A percentile compares a stretch with the other conserved stretches of the same genome.
These are phyloP conservation scores for Gallinago paraguaiae DNA, from an alignment of 2,113 vertebrate genomes.

Conservation along the genomic window DNA sequence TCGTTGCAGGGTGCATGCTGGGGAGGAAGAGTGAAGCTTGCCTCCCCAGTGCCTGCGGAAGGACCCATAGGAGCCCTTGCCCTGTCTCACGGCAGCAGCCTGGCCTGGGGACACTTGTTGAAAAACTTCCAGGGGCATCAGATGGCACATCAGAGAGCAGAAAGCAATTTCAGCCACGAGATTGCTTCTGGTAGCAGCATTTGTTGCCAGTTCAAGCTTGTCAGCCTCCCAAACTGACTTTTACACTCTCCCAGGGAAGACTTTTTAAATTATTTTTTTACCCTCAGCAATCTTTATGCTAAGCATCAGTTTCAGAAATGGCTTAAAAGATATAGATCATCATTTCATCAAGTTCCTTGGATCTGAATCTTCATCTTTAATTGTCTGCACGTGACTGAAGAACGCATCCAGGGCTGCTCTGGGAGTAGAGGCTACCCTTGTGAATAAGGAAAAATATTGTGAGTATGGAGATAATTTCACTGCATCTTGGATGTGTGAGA, in stretches of 20 bases:
- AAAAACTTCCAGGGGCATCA: neutral
- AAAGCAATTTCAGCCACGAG: neutral
- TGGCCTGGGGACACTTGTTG: neutral
- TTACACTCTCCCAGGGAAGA: neutral
- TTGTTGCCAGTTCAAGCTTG: neutral
- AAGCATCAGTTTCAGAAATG: neutral
- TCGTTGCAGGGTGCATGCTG: fast-evolving
- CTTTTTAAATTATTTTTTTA: neutral
- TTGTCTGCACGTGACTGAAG: neutral
- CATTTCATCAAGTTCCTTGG: neutral
- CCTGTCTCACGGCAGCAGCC: fast-evolving
- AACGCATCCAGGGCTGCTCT: neutral
- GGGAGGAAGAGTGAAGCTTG: neutral
- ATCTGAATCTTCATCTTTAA: neutral
- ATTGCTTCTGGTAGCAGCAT: neutral
- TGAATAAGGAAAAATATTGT: neutral
- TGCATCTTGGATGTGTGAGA: neutral
- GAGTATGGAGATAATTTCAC: slow-evolving; percentile 4
- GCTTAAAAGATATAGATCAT: neutral
- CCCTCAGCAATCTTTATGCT: neutral
- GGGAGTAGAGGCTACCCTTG: neutral
- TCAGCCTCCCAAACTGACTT: neutral
- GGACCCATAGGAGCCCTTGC: fast-evolving
- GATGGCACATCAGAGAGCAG: slow-evolving; percentile 15
- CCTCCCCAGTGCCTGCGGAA: neutral